phyloP scores from a whole-genome alignment of 2,888 invertebrate species.

The Patella caerulea region DNA sequence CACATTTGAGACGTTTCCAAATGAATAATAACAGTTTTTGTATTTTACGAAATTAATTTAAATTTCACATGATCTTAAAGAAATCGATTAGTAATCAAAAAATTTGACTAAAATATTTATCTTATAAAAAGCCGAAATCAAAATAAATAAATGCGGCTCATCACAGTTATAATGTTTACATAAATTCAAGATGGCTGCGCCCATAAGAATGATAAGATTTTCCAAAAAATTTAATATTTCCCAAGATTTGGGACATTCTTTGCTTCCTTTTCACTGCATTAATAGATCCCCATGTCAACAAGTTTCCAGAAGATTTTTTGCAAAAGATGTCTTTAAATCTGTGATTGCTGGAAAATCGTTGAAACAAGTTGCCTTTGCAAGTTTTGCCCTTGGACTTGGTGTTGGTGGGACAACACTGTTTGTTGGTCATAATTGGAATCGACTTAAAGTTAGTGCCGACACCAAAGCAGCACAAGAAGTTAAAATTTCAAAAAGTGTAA shows the following conservation, averaged over 20 bases:
- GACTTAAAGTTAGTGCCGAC: slow-evolving; percentile 22
- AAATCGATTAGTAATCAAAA: too few species aligned
- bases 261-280: too few species aligned
- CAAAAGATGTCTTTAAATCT: too few species aligned
- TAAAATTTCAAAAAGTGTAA: slow-evolving; percentile 24
- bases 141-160: not conserved
- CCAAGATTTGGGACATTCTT: slow-evolving; percentile 12
- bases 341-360: too few species aligned
- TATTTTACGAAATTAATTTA: too few species aligned
- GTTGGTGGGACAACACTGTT: slow-evolving; percentile 17
- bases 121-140: too few species aligned
- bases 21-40: too few species aligned
- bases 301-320: too few species aligned
- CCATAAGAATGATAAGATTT: slow-evolving; percentile 33
- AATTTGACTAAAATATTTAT: too few species aligned
- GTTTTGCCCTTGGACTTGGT: slow-evolving; percentile 15
- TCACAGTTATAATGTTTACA: slow-evolving; percentile 21
- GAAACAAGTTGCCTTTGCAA: slow-evolving; percentile 18
- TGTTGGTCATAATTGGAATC: slow-evolving; percentile 15
- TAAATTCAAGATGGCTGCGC: slow-evolving; percentile 48
- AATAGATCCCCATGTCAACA: too few species aligned
- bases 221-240: slow-evolving; percentile 31
- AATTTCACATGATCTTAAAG: too few species aligned
- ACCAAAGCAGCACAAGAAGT: slow-evolving; percentile 20
- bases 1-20: not conserved